Percentiles rank a stretch among this genome's conserved stretches.
phyloP scores from a whole-genome alignment of 1,140 invertebrate species.

The Drosophila erecta region DNA sequence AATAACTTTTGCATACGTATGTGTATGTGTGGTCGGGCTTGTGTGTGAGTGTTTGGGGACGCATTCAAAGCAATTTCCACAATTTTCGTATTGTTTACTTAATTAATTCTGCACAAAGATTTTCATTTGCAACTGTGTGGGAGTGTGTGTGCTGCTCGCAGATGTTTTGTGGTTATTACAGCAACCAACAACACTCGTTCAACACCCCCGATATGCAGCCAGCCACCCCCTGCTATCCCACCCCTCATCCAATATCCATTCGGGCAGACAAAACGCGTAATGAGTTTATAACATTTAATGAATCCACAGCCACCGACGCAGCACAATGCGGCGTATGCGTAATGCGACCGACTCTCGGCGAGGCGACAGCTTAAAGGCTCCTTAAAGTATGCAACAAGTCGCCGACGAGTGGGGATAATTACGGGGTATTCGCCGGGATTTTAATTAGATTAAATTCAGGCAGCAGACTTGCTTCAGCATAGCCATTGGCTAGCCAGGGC shows the following conservation, averaged over 20 bases:
- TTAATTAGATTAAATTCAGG: slow-evolving; percentile 8
- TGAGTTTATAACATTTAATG: slow-evolving; percentile 81
- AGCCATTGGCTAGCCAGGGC: neutral
- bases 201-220: neutral
- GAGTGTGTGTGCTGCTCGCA: slow-evolving; percentile 35
- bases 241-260: slow-evolving; percentile 17
- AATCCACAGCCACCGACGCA: slow-evolving; percentile 35
- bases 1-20: slow-evolving; percentile 56
- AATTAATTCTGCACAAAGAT: slow-evolving; percentile 82
- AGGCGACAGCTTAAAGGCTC: slow-evolving; percentile 21
- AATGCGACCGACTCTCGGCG: slow-evolving; percentile 24
- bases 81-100: slow-evolving; percentile 83
- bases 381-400: slow-evolving; percentile 57
- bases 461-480: no score
- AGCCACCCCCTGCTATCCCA: neutral
- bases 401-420: neutral
- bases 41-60: slow-evolving; percentile 62
- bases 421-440: neutral
- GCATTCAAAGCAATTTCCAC: slow-evolving; percentile 81
- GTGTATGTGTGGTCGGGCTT: slow-evolving; percentile 4
- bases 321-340: slow-evolving; percentile 53
- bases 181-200: slow-evolving; percentile 51
- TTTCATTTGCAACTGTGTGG: slow-evolving; percentile 57
- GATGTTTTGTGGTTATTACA: slow-evolving; percentile 76
- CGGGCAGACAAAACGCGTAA: slow-evolving; percentile 60